These are phyloP conservation scores for Spondyliosoma cantharus DNA, from an alignment of 2,797 vertebrate genomes.

Conservation along the genomic window DNA sequence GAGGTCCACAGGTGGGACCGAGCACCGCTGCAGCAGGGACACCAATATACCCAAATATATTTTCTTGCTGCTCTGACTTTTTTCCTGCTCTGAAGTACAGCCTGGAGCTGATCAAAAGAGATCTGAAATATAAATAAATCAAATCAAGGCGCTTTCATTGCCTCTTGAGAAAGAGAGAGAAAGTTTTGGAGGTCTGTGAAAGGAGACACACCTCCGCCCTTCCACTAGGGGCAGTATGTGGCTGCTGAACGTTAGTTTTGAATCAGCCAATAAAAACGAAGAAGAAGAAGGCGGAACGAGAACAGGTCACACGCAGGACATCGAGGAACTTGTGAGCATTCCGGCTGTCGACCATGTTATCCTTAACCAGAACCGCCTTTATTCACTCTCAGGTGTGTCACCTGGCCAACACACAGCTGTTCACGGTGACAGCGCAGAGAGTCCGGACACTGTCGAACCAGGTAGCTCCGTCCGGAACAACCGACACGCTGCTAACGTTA, in stretches of 20 bases:
- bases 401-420: not conserved
- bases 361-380: not conserved
- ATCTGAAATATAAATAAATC: too few relatives aligned
- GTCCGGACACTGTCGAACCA: constrained; percentile 1
- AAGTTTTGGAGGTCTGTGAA: not conserved
- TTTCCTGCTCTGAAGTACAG: not conserved
- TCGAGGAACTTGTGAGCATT: not conserved
- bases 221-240: not conserved
- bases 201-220: not conserved
- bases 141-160: not conserved
- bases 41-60: too few relatives aligned
- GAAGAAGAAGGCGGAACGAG: not conserved
- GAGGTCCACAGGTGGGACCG: too few relatives aligned
- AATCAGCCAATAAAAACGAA: not conserved
- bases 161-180: not conserved
- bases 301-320: not conserved
- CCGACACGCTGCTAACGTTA: not conserved
- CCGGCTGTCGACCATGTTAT: not conserved
- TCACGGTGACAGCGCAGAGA: not conserved
- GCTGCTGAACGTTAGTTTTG: not conserved
- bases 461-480: constrained; percentile 26
- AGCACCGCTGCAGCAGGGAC: too few relatives aligned
- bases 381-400: not conserved
- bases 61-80: too few relatives aligned
- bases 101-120: not conserved